These are phyloP conservation scores for Agrotis segetum DNA, from an alignment of 2,888 invertebrate species.

Conservation along the genomic window DNA sequence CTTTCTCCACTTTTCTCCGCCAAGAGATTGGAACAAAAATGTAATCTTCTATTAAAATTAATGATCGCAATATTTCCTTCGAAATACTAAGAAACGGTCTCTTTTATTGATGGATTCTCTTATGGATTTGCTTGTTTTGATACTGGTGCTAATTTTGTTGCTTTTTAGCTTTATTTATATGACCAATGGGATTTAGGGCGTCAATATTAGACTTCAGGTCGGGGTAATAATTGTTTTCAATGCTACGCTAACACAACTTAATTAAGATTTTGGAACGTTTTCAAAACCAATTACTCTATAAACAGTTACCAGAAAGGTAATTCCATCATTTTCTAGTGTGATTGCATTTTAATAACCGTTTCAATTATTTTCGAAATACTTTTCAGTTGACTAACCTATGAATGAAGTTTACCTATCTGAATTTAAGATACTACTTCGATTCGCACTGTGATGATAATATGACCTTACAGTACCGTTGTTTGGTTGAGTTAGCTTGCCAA, in stretches of 20 bases:
- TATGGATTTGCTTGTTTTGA: conserved; percentile 6
- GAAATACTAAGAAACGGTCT: conserved; percentile 60
- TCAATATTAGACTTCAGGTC: not conserved
- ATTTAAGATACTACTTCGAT: not conserved
- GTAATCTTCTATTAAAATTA: conserved; percentile 74
- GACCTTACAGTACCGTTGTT: not conserved
- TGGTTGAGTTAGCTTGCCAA: not conserved
- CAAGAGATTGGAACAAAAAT: conserved; percentile 68
- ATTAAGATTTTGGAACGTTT: not conserved
- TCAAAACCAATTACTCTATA: not conserved
- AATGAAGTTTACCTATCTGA: not conserved
- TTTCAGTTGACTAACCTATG: no score
- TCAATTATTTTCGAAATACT: no score
- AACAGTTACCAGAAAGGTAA: not conserved
- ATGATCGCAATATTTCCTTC: conserved; percentile 73
- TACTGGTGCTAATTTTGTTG: conserved; percentile 35
- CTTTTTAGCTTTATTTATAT: conserved; percentile 11
- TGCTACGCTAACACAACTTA: not conserved
- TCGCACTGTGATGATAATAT: not conserved
- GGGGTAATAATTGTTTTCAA: not conserved
- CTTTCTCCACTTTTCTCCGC: conserved; percentile 77
- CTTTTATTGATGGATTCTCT: conserved; percentile 37
- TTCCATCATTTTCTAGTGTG: not conserved
- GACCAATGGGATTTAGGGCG: not conserved
- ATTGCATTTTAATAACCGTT: not conserved